Percentiles rank a stretch among this genome's conserved stretches.
phyloP scores from a whole-genome alignment of 2,113 vertebrate genomes.

The Mus spicilegus region DNA sequence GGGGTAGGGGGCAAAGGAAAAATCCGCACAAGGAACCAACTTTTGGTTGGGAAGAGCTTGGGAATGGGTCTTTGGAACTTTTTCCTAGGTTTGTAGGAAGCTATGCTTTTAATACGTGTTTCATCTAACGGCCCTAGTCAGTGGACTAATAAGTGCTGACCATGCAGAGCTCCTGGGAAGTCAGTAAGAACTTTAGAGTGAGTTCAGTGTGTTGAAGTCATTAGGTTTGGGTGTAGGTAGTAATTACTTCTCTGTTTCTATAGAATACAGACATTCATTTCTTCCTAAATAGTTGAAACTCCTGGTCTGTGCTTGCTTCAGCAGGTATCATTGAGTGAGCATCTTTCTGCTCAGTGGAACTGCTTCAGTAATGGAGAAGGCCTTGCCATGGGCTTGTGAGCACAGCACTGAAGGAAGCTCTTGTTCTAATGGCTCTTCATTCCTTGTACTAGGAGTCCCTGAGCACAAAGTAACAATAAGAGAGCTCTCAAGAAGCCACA shows the following conservation, averaged over 20 bases:
- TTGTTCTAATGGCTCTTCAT: constrained; percentile 23
- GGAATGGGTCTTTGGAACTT: constrained; percentile 21
- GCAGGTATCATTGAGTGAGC: not conserved
- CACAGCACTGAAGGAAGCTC: not conserved
- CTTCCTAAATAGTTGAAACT: constrained; percentile 23
- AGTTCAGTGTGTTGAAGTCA: not conserved
- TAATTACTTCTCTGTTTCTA: not conserved
- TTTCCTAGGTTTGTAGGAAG: not conserved
- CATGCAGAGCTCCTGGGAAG: not conserved
- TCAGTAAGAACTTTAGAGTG: not conserved
- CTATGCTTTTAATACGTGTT: constrained; percentile 18
- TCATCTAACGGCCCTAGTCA: not conserved
- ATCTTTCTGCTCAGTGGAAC: not conserved
- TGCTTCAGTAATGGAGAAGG: not conserved
- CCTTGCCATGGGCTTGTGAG: constrained; percentile 6
- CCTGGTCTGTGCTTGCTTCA: constrained; percentile 11
- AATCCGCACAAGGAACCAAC: not conserved
- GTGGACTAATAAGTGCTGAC: not conserved
- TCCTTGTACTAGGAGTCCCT: not conserved
- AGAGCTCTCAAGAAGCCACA: not conserved
- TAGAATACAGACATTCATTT: constrained; percentile 39
- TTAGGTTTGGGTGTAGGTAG: not conserved
- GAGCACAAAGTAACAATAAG: not conserved
- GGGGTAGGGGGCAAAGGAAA: not conserved
- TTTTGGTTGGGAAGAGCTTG: not conserved